Evolutionary conservation across 2,797 vertebrate species (phyloP), one percentile per base, ranked within the genome.

Genomic region (Gymnopithys bicolor): DNA sequence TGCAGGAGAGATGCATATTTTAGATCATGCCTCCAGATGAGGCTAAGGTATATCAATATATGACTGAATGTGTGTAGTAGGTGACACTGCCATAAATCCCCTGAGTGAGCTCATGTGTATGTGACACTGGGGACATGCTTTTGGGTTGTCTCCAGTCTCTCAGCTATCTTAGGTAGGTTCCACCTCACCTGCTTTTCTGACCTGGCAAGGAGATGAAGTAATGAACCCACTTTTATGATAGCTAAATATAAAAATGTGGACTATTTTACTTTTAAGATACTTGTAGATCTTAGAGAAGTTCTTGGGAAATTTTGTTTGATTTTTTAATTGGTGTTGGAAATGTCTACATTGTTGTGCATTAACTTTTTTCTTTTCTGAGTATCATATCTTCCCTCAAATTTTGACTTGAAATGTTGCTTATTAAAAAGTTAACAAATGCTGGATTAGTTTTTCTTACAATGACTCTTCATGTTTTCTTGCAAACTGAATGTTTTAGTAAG

Each of bases 1-100:
- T 94, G 59, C 79, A 80, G 79, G 51, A 94, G 33, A 85, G 52
- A 68, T 84, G 76, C 21, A 14, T 70, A 70, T 87, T 87, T 93
- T 87, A 91, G 69, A 86, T 91, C 11, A 3, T 24, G 28, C 27
- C 32, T 94, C 48, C 58, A 77, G 41, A 86, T 11, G 45, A 85
- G 66, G 33, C 21, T 83, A 49, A 78, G 90, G 49, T 73, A 33
- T 24, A 75, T 51, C 33, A 75, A 9, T 71, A 52, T n/a, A 46
- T 4, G 35, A 35, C 19, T 55, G 76, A 87, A 80, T 0, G 2
- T 71, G 49, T 76, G 90, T 86, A 70, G 49, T 25, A 79, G 62
- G 51, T 91, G 70, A 62, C 33, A 35, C 16, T 73, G 46, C 30
- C 3, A 2, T 67, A 49, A 81, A 56, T 89, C 77, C 60, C 84